Evolutionary conservation across 2,113 vertebrate species (phyloP).

Genomic region (Percopsis transmontana): DNA sequence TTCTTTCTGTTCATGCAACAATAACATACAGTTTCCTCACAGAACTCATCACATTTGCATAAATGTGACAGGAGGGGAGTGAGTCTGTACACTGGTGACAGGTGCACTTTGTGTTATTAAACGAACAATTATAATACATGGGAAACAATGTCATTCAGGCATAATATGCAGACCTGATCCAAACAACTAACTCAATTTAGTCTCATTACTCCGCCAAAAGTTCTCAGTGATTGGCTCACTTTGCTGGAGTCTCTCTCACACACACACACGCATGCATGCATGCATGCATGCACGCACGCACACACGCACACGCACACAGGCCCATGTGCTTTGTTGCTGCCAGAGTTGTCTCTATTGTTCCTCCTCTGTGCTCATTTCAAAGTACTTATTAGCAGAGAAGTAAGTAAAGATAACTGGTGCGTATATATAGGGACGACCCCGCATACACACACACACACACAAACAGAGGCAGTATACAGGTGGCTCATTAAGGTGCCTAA

Average conservation of each 20-base stretch:
- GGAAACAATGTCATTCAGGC: background rate
- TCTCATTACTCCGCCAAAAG: slow-evolving; percentile 14
- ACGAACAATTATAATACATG: slow-evolving; percentile 3
- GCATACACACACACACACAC: slow-evolving; percentile 13
- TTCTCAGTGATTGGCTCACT: slow-evolving; percentile 26
- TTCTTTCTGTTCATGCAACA: too few species aligned
- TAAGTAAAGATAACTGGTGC: slow-evolving; percentile 62
- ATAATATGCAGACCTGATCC: background rate
- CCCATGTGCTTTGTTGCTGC: slow-evolving; percentile 14
- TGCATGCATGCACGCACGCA: background rate
- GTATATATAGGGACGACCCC: slow-evolving; percentile 36
- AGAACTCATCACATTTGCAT: too few species aligned
- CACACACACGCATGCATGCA: background rate
- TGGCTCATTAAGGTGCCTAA: slow-evolving; percentile 63
- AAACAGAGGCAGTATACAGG: slow-evolving; percentile 26
- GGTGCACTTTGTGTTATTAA: background rate
- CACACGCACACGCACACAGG: slow-evolving; percentile 9
- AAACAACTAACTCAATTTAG: slow-evolving; percentile 12
- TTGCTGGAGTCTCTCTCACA: background rate
- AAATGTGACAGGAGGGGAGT: too few species aligned
- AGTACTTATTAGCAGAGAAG: slow-evolving; percentile 33
- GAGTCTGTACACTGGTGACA: too few species aligned
- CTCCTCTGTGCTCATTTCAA: slow-evolving; percentile 36
- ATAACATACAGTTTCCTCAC: too few species aligned
- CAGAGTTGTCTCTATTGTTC: slow-evolving; percentile 20